A percentile compares a stretch with the other conserved stretches of the same genome.
Evolutionary conservation across 2,888 invertebrate species (phyloP).

Genomic region (Orgyia antiqua): DNA sequence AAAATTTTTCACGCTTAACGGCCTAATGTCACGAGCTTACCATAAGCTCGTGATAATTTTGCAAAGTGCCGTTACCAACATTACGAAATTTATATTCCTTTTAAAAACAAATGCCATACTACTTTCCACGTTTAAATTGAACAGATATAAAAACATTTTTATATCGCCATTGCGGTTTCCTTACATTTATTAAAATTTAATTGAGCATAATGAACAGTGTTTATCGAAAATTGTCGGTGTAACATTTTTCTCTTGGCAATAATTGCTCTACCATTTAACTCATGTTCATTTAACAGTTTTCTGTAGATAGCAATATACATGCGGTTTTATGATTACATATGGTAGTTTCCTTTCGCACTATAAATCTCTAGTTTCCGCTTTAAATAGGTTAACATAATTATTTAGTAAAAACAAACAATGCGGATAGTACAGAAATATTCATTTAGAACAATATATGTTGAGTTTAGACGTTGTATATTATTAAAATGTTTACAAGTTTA

Average conservation of each 20-base stretch:
- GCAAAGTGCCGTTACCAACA: conserved; percentile 20
- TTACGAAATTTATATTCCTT: conserved; percentile 20
- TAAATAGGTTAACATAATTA: conserved; percentile 14
- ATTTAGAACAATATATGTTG: conserved; percentile 18
- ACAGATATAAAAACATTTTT: conserved; percentile 12
- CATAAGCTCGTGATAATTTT: too few species aligned
- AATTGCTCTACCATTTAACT: too few species aligned
- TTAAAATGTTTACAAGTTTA: conserved; percentile 34
- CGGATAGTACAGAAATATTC: conserved; percentile 13
- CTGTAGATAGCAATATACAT: conserved; percentile 1
- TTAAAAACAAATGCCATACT: conserved; percentile 17
- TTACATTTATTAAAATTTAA: conserved; percentile 26
- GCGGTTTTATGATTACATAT: conserved; percentile 1
- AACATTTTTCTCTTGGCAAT: conserved; percentile 23
- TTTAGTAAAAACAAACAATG: conserved; percentile 15
- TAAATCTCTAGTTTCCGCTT: conserved; percentile 13
- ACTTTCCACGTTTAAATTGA: conserved; percentile 10
- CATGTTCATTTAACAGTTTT: too few species aligned
- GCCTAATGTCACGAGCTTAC: too few species aligned
- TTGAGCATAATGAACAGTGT: conserved; percentile 30
- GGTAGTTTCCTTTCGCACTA: conserved; percentile 5
- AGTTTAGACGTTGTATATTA: conserved; percentile 17
- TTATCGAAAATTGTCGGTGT: conserved; percentile 18
- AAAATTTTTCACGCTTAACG: too few species aligned
- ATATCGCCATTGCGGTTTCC: conserved; percentile 12